Base-by-base conservation (phyloP, 2,797 vertebrate genomes). In the Enteromius unitaeniatus region DNA sequence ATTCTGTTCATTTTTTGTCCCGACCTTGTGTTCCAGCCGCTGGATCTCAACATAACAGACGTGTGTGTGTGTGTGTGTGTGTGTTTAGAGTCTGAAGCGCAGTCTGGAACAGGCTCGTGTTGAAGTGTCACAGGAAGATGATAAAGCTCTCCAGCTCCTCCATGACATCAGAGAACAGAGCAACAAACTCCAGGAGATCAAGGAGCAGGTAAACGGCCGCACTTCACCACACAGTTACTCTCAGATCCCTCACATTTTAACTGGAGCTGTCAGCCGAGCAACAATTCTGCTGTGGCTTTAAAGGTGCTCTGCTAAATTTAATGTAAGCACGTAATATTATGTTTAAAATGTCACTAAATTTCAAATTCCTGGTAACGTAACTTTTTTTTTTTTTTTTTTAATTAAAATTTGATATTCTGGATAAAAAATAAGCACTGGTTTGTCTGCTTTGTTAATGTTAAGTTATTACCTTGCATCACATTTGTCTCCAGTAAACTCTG, bases 131-230 rank as follows among this genome's bases (percentile, higher is more conserved):
- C 97, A 98, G 93, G 98, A 99, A 92, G 98, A 99, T 79, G 98
- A 99, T 91, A 99, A 99, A 93, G 97, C 98, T 0, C 95, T 99
- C 81, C 97, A 99, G 92, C 96, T 99, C 84, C 97, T 99, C 85
- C 97, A 99, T 72, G 98, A 99, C 93, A 99, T 99, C 93, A 94
- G 98, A 89, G 98, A 99, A 91, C 98, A 99, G 92, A 99, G 98
- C 94, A 96, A 96, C 95, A 99, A 99, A 94, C 96, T 99, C 85
- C 98, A 99, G 84, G 98, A 99, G 93, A 99, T 99, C 93, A 99
- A 99, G 93, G 97, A 99, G 91, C 98, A 99, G 97, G 98, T 99
- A 94, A 83, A 91, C 55, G 83, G 78, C 65, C 47, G 23, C 64
- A 19, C n/a, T 28, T 53, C 21, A 53, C 23, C 17, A 73, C 23